Conservation (phyloP, 2,888 invertebrate genomes). For the Sphaeridia pumilis region DNA sequence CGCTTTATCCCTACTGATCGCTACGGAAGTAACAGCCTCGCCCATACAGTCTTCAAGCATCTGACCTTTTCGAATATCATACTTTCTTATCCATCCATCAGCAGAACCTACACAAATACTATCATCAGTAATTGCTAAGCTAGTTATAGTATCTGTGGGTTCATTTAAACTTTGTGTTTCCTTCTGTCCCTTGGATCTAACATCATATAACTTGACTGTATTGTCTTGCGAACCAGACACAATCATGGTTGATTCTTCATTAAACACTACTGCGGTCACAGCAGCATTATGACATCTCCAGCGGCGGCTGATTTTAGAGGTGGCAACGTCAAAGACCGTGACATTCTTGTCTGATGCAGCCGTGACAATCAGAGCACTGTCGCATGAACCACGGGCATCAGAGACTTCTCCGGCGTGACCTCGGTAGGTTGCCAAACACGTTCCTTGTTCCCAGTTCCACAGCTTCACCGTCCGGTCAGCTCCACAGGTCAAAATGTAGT, state of each 20-base stretch:
- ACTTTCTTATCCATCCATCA: constrained; percentile 73
- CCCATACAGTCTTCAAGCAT: constrained; percentile 74
- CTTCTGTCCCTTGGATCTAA: constrained; percentile 42
- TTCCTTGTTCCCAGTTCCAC: constrained; percentile 80
- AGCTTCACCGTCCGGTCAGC: constrained; percentile 91
- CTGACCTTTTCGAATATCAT: constrained; percentile 80
- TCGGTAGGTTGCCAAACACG: constrained; percentile 72
- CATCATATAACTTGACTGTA: constrained; percentile 84
- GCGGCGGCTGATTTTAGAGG: constrained; percentile 70
- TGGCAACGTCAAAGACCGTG: constrained; percentile 90
- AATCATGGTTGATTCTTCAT: constrained; percentile 86
- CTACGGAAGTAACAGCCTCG: constrained; percentile 67
- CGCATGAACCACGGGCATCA: constrained; percentile 74
- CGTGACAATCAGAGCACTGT: constrained; percentile 68
- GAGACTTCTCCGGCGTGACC: constrained; percentile 68
- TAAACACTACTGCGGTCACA: constrained; percentile 75
- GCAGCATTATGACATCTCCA: constrained; percentile 78
- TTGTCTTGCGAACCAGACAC: constrained; percentile 91
- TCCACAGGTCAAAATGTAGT: constrained; percentile 89
- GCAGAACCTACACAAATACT: constrained; percentile 83
- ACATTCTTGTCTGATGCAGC: constrained; percentile 86
- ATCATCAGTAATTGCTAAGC: constrained; percentile 60
- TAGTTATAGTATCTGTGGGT: constrained; percentile 64
- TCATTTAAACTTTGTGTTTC: constrained; percentile 56
- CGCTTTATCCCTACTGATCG: constrained; percentile 82